Evolutionary conservation across 2,888 invertebrate species (phyloP).

Genomic region (Eristalinus sepulchralis): DNA sequence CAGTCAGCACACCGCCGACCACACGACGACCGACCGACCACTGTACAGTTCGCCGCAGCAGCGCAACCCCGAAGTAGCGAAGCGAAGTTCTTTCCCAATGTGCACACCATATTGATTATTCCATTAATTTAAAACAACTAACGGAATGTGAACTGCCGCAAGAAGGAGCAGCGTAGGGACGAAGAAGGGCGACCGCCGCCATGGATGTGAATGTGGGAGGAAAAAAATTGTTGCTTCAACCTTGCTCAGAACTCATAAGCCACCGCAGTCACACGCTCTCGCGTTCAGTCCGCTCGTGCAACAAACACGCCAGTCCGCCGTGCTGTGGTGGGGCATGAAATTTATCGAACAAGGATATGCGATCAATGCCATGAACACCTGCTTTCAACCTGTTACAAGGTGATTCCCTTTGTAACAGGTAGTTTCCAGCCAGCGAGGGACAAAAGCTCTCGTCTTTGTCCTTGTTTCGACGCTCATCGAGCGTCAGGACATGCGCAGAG

Average conservation of each 20-base stretch:
- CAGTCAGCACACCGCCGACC: background rate
- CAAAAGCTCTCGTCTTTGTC: background rate
- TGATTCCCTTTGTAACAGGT: constrained; percentile 63
- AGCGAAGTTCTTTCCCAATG: constrained; percentile 19
- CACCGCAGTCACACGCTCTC: background rate
- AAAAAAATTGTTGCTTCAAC: constrained; percentile 64
- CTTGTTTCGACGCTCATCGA: constrained; percentile 2
- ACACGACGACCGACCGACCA: background rate
- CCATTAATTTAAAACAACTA: constrained; percentile 69
- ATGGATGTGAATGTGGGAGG: background rate
- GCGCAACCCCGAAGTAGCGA: background rate
- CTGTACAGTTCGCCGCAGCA: background rate
- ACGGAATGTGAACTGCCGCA: background rate
- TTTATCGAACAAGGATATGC: constrained; percentile 68
- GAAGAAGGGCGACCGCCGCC: background rate
- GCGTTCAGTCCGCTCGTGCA: constrained; percentile 10
- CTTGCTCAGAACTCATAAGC: constrained; percentile 38
- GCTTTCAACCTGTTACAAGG: constrained; percentile 71
- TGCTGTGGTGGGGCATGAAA: constrained; percentile 25
- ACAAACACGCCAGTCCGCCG: constrained; percentile 7
- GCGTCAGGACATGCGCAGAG: constrained; percentile 17
- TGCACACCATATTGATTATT: constrained; percentile 65
- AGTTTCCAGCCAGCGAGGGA: constrained; percentile 27
- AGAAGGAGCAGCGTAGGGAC: background rate
- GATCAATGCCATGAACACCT: constrained; percentile 71